Evolutionary conservation across 2,888 invertebrate genomes (phyloP).

Genomic region (Drosophila histrio): DNA sequence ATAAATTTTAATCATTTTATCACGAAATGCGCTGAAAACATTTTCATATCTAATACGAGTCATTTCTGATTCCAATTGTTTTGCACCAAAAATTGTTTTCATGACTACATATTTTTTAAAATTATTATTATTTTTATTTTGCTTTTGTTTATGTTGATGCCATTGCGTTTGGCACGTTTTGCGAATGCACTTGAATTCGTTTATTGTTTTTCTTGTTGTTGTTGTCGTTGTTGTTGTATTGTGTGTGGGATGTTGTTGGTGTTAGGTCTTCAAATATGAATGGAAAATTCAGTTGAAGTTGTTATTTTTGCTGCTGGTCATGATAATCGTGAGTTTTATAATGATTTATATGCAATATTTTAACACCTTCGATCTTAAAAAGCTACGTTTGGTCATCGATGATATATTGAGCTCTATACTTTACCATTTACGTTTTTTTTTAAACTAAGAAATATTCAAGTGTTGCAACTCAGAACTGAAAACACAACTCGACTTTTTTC

Average conservation of each 20-base stretch:
- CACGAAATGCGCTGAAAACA: conserved; percentile 45
- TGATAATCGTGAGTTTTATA: conserved; percentile 33
- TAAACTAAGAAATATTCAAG: neutral
- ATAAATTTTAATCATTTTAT: conserved; percentile 45
- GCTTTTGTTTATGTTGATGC: conserved; percentile 22
- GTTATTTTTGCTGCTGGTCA: conserved; percentile 18
- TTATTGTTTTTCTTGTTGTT: too few relatives aligned
- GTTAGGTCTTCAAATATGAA: conserved; percentile 34
- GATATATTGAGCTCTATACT: neutral
- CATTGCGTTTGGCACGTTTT: conserved; percentile 51
- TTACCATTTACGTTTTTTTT: neutral
- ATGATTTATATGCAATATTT: conserved; percentile 31
- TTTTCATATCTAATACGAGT: conserved; percentile 27
- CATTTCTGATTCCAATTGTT: conserved; percentile 13
- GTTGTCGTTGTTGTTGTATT: conserved; percentile 2
- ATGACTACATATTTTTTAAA: conserved; percentile 15
- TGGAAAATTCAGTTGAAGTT: conserved; percentile 26
- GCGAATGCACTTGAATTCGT: conserved; percentile 43
- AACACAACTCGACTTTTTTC: too few relatives aligned
- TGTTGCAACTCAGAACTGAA: neutral
- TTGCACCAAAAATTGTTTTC: conserved; percentile 40
- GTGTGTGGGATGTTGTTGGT: conserved; percentile 16
- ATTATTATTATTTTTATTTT: conserved; percentile 15
- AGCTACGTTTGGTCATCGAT: conserved; percentile 5
- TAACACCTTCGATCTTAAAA: conserved; percentile 16